A percentile compares a stretch with the other conserved stretches of the same genome.
These are phyloP conservation scores for Drosophila ironensis DNA, from an alignment of 1,140 invertebrate species.

Conservation along the genomic window DNA sequence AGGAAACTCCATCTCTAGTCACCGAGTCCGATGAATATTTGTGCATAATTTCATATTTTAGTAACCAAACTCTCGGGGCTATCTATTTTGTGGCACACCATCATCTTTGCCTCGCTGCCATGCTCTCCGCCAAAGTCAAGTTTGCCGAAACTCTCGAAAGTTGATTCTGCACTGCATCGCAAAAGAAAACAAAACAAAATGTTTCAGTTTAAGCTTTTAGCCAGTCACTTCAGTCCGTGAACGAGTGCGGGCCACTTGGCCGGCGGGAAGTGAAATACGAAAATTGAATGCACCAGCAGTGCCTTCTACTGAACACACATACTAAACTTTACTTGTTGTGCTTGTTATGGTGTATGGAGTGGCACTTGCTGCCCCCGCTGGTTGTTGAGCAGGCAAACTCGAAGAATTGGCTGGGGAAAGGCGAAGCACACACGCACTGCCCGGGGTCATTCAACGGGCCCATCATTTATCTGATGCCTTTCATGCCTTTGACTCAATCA, in stretches of 20 bases:
- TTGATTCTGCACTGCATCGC: constrained; percentile 30
- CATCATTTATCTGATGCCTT: constrained; percentile 32
- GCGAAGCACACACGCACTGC: neutral
- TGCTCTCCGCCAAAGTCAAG: constrained; percentile 1
- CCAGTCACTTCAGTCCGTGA: constrained; percentile 9
- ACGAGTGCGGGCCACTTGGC: constrained; percentile 4
- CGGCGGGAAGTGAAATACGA: constrained; percentile 5
- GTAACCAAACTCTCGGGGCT: neutral
- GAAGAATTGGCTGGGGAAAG: too few species aligned
- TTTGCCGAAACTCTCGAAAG: constrained; percentile 15
- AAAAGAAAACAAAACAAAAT: constrained; percentile 36
- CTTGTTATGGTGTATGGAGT: too few species aligned
- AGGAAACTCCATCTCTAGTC: too few species aligned
- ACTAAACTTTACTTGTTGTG: too few species aligned
- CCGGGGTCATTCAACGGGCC: neutral
- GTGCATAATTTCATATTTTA: neutral
- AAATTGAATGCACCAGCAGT: constrained; percentile 21
- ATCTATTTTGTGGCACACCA: constrained; percentile 2
- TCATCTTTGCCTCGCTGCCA: neutral
- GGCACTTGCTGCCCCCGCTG: too few species aligned
- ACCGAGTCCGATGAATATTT: neutral
- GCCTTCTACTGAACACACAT: neutral
- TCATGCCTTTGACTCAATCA: constrained; percentile 42
- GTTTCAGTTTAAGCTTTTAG: constrained; percentile 34
- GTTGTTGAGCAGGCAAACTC: too few species aligned